Evolutionary conservation across 2,113 vertebrate genomes (phyloP), one percentile per base, ranked within the genome.

Genomic region (Megalops atlanticus): DNA sequence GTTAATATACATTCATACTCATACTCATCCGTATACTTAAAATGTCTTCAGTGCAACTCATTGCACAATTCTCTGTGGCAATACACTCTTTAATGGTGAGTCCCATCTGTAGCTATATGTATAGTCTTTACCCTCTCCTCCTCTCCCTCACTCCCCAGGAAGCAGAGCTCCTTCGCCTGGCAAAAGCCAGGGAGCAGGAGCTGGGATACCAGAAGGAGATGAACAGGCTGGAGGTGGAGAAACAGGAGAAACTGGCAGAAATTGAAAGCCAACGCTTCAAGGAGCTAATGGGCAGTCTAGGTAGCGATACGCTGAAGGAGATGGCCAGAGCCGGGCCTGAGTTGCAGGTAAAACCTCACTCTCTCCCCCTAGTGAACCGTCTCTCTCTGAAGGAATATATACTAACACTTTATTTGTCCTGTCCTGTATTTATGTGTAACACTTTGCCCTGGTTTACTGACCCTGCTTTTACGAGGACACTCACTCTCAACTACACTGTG

Each of bases 291-390:
- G 84, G 88, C 0, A 91, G 92, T 24, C 85, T 97, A 79, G 96
- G 96, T 11, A 86, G 91, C 0, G 87, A 88, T 4, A 96, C 95
- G 10, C 90, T 96, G 82, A 90, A 83, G 31, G 96, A 95, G 81
- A 94, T 97, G 2, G 96, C 96, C 2, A 77, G 94, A 78, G 95
- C 96, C 0, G 96, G 96, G 0, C 96, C 96, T 0, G 96, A 96
- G 87, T 90, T 96, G 75, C 96, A 97, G 95, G 96, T 97, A 79
- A 88, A 1, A 21, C 33, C 36, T 2, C 70, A 31, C 15, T 64
- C 33, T 10, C 27, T 39, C 2, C 1, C 24, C 41, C 58, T 11
- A 64, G 18, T 21, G 11, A 64, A 31, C 58, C 58, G 24, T 31
- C 58, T 64, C 58, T 64, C 24, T 54, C 24, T 16, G n/a, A 24